These are phyloP conservation scores for Callipepla californica DNA, from an alignment of 2,113 vertebrate species.

Conservation along the genomic window DNA sequence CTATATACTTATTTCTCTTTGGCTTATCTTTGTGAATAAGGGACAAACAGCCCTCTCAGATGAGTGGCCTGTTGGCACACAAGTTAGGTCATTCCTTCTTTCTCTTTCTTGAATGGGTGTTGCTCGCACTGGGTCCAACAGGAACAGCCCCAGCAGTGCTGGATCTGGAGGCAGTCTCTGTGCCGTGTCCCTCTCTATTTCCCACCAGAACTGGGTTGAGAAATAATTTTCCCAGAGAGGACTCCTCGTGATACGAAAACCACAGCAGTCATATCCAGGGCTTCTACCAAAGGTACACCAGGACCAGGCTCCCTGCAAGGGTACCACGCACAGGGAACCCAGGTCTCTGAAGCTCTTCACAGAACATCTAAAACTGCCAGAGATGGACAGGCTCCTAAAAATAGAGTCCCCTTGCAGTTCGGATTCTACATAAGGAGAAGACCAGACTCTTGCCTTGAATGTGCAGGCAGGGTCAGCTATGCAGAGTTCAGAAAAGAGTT, in stretches of 20 bases:
- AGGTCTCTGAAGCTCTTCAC: neutral
- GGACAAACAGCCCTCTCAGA: slow-evolving; percentile 41
- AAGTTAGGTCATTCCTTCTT: slow-evolving; percentile 26
- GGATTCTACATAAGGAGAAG: neutral
- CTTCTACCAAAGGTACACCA: neutral
- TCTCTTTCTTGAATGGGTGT: neutral
- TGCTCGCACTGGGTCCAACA: neutral
- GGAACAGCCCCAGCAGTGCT: fast-evolving
- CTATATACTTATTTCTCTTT: slow-evolving; percentile 38
- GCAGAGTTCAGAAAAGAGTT: slow-evolving; percentile 39
- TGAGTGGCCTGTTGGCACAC: slow-evolving; percentile 53
- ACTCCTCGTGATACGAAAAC: neutral
- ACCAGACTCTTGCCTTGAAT: neutral
- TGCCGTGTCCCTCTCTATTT: neutral
- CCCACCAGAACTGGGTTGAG: neutral
- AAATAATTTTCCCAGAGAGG: neutral
- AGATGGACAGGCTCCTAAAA: neutral
- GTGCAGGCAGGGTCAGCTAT: neutral
- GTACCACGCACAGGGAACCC: neutral
- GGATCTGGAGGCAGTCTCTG: neutral
- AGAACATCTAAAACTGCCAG: neutral
- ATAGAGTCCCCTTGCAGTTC: neutral
- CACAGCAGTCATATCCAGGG: neutral
- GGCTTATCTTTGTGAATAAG: slow-evolving; percentile 51
- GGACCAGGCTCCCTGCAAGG: neutral